phyloP scores from a whole-genome alignment of 64 coral and sea anemone genomes.

The Actinia equina region DNA sequence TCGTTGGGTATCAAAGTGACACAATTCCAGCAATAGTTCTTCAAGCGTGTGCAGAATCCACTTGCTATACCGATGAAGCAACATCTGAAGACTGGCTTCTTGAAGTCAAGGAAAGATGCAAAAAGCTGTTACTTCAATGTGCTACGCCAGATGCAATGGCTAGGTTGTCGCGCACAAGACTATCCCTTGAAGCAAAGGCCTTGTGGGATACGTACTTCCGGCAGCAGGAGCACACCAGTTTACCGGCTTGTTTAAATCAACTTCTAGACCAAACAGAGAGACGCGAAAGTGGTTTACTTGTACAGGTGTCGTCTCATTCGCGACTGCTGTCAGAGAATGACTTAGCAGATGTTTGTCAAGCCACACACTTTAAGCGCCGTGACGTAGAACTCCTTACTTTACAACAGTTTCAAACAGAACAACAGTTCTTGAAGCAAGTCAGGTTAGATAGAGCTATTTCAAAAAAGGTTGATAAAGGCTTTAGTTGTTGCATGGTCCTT shows the following conservation, averaged over 20 bases:
- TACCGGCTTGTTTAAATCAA: slow-evolving; percentile 35
- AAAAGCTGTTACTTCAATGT: slow-evolving; percentile 57
- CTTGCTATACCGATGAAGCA: background rate
- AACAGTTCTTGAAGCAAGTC: slow-evolving; percentile 66
- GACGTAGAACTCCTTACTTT: slow-evolving; percentile 43
- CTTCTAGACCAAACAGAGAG: slow-evolving; percentile 16
- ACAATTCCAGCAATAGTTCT: slow-evolving; percentile 75
- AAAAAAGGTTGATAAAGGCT: too few relatives aligned
- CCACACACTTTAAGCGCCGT: slow-evolving; percentile 11
- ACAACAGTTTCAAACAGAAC: slow-evolving; percentile 84
- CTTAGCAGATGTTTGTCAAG: slow-evolving; percentile 45
- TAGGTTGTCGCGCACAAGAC: slow-evolving; percentile 30
- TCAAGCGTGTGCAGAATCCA: slow-evolving; percentile 60
- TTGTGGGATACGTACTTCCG: slow-evolving; percentile 58
- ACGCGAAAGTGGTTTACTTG: slow-evolving; percentile 43
- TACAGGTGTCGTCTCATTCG: slow-evolving; percentile 81
- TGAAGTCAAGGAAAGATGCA: slow-evolving; percentile 14
- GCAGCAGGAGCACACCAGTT: slow-evolving; percentile 62
- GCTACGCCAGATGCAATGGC: slow-evolving; percentile 81
- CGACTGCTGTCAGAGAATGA: slow-evolving; percentile 77
- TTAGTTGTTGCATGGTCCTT: too few relatives aligned
- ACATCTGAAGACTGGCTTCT: background rate
- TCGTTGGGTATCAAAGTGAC: slow-evolving; percentile 90
- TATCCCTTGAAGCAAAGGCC: slow-evolving; percentile 16
- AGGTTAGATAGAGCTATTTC: slow-evolving; percentile 28